phyloP scores from a whole-genome alignment of 23 tunicate genomes.

The Phallusia fumigata region DNA sequence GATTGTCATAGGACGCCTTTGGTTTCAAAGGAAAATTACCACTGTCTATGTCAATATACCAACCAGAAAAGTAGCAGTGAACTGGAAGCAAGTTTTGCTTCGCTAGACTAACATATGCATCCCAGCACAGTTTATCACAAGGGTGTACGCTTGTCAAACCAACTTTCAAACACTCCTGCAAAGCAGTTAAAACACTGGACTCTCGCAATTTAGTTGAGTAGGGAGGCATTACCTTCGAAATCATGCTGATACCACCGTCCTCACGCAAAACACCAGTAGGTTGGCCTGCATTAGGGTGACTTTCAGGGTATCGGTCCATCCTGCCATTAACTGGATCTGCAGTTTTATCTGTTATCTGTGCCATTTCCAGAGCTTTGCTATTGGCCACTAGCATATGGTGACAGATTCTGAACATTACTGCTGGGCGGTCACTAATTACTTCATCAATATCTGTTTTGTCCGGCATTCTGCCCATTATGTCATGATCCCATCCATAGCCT shows the following conservation, averaged over 20 bases:
- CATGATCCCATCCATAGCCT: conserved; percentile 63
- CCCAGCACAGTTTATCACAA: conserved; percentile 52
- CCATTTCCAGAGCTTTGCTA: conserved; percentile 46
- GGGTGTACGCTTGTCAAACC: conserved; percentile 91
- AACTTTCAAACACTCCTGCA: conserved; percentile 56
- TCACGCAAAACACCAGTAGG: conserved; percentile 76
- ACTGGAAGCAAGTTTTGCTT: conserved; percentile 56
- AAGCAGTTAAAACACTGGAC: conserved; percentile 33
- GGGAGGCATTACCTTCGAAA: conserved; percentile 28
- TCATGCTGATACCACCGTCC: conserved; percentile 24
- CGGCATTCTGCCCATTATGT: conserved; percentile 59
- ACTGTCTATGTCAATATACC: conserved; percentile 18
- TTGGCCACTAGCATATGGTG: conserved; percentile 63
- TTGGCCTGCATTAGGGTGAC: conserved; percentile 54
- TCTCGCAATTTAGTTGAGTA: conserved; percentile 37
- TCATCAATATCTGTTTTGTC: conserved; percentile 60
- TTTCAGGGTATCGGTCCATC: conserved; percentile 49
- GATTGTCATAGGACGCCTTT: conserved; percentile 22
- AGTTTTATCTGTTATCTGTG: conserved; percentile 31
- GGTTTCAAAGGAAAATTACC: conserved; percentile 38
- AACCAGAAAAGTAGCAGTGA: conserved; percentile 54
- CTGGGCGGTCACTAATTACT: conserved; percentile 49
- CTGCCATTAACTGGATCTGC: conserved; percentile 17
- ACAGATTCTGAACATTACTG: conserved; percentile 42
- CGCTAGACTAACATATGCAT: conserved; percentile 64